Conservation (phyloP, 2,888 invertebrate genomes). For the Amaurobius ferox region DNA sequence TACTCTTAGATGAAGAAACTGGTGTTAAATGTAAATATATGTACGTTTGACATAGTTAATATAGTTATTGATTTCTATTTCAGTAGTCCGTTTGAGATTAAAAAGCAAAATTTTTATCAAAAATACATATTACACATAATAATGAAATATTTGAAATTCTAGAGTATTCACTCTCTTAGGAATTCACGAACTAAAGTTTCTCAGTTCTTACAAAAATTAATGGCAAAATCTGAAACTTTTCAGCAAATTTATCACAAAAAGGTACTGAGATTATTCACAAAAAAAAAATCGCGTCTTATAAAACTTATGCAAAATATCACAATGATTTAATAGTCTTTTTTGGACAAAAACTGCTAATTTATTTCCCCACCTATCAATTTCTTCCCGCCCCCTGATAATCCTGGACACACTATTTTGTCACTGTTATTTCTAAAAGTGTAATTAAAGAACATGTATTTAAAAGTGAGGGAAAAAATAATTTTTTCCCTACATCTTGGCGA, state of each 20-base stretch:
- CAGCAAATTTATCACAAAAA: not conserved
- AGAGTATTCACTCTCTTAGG: not conserved
- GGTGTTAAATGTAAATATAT: no score
- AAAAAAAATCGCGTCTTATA: not conserved
- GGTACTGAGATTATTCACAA: not conserved
- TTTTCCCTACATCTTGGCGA: slow-evolving; percentile 1
- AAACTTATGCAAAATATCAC: not conserved
- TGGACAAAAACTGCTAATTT: not conserved
- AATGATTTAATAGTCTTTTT: slow-evolving; percentile 21
- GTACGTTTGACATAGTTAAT: no score
- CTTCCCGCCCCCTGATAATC: not conserved
- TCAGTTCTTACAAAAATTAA: not conserved
- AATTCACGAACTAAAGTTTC: not conserved
- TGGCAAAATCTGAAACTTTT: slow-evolving; percentile 4
- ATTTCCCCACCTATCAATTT: slow-evolving; percentile 15
- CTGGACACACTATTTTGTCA: not conserved
- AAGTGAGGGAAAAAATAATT: slow-evolving; percentile 13
- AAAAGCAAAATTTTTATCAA: not conserved
- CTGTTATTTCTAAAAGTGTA: slow-evolving; percentile 37
- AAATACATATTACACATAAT: not conserved
- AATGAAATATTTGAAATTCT: not conserved
- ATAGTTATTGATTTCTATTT: no score
- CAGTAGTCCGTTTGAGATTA: not conserved
- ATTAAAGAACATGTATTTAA: slow-evolving; percentile 62
- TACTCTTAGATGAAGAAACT: no score